These are phyloP conservation scores for Vombatus ursinus DNA, from an alignment of 2,113 vertebrate species.

Conservation along the genomic window DNA sequence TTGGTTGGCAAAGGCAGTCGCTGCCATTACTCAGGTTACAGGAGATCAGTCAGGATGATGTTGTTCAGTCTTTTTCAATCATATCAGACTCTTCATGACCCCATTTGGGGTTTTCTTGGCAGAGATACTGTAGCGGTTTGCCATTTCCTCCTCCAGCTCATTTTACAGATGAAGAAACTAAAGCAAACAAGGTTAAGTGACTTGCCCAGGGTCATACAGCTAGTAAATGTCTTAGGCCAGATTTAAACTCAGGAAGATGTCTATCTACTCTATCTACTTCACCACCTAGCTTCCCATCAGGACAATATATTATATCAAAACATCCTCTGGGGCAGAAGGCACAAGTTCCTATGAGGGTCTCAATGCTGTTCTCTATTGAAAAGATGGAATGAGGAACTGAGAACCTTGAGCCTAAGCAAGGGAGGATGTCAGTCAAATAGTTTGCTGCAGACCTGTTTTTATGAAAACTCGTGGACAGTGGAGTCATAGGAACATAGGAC, in stretches of 20 bases:
- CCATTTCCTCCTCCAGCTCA: background rate
- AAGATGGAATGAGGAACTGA: constrained; percentile 49
- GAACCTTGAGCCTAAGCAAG: constrained; percentile 53
- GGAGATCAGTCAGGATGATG: background rate
- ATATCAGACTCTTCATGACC: background rate
- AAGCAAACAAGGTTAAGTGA: background rate
- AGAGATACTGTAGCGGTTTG: background rate
- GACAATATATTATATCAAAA: background rate
- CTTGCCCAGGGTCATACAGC: background rate
- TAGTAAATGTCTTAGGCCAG: background rate
- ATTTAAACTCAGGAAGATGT: background rate
- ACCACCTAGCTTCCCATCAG: background rate
- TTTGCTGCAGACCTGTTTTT: constrained; percentile 62
- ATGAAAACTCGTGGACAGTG: constrained; percentile 37
- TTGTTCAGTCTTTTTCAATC: background rate
- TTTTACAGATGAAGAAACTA: background rate
- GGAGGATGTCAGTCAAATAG: constrained; percentile 67
- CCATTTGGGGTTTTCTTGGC: background rate
- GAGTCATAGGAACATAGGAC: background rate
- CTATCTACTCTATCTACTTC: background rate
- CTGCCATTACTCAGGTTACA: background rate
- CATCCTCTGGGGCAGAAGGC: no score
- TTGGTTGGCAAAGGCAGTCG: background rate
- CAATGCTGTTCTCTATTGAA: constrained; percentile 62
- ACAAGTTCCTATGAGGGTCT: constrained; percentile 65